Conservation (phyloP, 2,113 vertebrate species). For the Todiramphus chloris region DNA sequence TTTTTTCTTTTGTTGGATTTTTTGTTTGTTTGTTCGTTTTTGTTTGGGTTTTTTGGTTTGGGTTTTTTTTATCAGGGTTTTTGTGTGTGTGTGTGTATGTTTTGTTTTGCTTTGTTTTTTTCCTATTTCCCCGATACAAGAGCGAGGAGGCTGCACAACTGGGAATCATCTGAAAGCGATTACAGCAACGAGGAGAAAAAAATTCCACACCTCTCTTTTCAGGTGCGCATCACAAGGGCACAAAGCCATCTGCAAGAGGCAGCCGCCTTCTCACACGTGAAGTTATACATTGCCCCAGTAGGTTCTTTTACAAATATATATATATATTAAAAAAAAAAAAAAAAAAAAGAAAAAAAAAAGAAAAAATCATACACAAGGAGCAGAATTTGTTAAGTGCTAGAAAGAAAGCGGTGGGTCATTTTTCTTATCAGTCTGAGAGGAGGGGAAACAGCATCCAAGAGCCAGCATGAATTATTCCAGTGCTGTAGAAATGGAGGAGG, state of each 20-base stretch:
- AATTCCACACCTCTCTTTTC: not conserved
- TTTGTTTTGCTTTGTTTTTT: too few species aligned
- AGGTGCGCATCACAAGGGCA: not conserved
- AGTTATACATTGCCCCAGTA: not conserved
- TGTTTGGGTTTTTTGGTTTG: too few species aligned
- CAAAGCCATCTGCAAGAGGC: not conserved
- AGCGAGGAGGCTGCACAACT: not conserved
- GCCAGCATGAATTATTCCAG: not conserved
- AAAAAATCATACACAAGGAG: not conserved
- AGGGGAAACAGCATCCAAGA: not conserved
- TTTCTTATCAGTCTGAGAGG: slow-evolving; percentile 4
- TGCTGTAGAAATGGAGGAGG: not conserved
- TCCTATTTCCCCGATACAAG: too few species aligned
- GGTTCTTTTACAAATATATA: not conserved
- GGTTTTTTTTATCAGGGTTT: too few species aligned
- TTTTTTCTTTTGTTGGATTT: too few species aligned
- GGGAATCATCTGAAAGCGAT: not conserved
- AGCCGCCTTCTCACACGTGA: not conserved
- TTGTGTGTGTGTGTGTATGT: not conserved
- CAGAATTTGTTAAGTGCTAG: slow-evolving; percentile 22
- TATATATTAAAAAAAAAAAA: too few species aligned
- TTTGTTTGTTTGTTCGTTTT: too few species aligned
- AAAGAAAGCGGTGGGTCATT: not conserved
- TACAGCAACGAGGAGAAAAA: not conserved
- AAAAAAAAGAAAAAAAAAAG: too few species aligned